Base-by-base conservation (phyloP, 2,797 vertebrate genomes). In the Macroramphosus scolopax region DNA sequence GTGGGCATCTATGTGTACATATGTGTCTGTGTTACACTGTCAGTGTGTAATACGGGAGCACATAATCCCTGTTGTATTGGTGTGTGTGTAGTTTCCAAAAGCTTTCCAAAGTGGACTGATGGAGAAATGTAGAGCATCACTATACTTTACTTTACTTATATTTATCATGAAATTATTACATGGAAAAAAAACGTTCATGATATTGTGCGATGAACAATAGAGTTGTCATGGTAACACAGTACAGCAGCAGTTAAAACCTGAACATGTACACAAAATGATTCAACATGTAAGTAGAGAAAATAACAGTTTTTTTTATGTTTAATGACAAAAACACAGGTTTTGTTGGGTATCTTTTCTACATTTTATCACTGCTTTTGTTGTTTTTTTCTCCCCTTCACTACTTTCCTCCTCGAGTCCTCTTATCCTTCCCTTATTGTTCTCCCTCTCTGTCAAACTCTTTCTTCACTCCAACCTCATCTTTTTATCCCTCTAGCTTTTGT, bases 11-110 rank as follows among this genome's bases (percentile, higher is more conserved):
- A 31, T 80, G 70, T 83, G 80, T 81, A 66, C 68, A 51, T 74
- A 63, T 77, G 60, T 81, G 78, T 83, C 74, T 69, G 80, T 83
- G 77, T 83, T 83, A 80, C 80, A 80, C 75, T 71, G 61, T 39
- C 71, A 77, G 74, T 15, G 81, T 82, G 79, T 74, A 71, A 81
- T 60, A 54, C 82, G 55, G 55, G 49, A 73, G 65, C 56, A 58
- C 57, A 64, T 60, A 61, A 63, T 56, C 41, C 36, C 59, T 45
- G 75, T 61, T 72, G 73, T 64, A 65, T 61, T 58, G 55, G 69
- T 69, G 66, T 80, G 48, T 59, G 63, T 38, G 56, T 30, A 69
- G 57, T 53, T 44, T 59, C 39, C 59, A 56, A 58, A 62, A 48
- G 53, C 13, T 55, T 69, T 53, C 41, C 40, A 48, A 25, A 52